Percentiles rank a stretch among this genome's conserved stretches.
phyloP scores from a whole-genome alignment of 2,888 invertebrate species.

The Caenorhabditis uteleia region DNA sequence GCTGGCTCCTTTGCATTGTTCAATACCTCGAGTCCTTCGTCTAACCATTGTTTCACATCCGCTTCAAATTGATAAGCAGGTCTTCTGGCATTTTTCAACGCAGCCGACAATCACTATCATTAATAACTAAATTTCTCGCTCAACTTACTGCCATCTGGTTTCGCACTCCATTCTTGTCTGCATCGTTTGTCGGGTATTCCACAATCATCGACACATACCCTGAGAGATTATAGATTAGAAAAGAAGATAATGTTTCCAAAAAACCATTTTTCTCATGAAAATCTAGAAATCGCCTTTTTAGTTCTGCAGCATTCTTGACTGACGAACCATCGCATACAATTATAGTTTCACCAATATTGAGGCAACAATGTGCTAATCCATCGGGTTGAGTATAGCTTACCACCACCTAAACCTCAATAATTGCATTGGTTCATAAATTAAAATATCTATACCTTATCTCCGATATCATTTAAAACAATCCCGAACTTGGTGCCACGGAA shows the following conservation, averaged over 20 bases:
- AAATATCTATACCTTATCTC: too few relatives aligned
- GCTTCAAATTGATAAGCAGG: too few relatives aligned
- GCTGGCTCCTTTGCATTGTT: too few relatives aligned
- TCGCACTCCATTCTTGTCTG: neutral
- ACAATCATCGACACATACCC: neutral
- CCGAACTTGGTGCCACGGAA: neutral
- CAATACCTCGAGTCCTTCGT: too few relatives aligned
- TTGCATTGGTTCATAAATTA: too few relatives aligned
- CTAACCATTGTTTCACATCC: too few relatives aligned
- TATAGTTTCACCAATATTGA: constrained; percentile 3
- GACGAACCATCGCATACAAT: neutral
- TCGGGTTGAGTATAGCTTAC: neutral
- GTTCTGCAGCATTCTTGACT: neutral
- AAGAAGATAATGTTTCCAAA: neutral
- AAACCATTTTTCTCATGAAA: neutral
- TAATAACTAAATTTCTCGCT: too few relatives aligned
- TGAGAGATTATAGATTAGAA: too few relatives aligned
- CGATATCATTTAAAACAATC: too few relatives aligned
- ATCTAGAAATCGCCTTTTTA: neutral
- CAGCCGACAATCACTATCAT: too few relatives aligned
- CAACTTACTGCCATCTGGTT: neutral
- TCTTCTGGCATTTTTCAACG: too few relatives aligned
- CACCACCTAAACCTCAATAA: neutral
- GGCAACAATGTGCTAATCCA: neutral
- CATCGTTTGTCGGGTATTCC: neutral